Evolutionary conservation across 2,888 invertebrate genomes (phyloP).

Genomic region (Cylindroiulus punctatus): DNA sequence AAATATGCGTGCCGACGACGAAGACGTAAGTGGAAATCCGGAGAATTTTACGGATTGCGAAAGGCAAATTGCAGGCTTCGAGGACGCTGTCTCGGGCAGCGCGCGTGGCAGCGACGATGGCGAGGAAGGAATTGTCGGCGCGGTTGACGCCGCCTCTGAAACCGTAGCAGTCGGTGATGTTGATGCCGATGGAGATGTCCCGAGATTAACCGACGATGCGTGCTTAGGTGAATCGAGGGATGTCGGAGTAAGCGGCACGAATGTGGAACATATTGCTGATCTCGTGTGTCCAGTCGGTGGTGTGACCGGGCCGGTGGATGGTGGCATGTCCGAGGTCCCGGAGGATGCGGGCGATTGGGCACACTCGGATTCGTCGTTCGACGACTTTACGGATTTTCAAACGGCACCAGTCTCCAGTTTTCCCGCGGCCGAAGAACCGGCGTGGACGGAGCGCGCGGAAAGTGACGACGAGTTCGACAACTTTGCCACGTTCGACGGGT

Average conservation of each 20-base stretch:
- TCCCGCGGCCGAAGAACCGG: not conserved
- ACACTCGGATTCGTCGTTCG: slow-evolving; percentile 27
- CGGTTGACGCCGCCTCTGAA: not conserved
- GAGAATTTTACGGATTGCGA: too few relatives aligned
- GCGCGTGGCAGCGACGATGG: not conserved
- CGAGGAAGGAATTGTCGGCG: not conserved
- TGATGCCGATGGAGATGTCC: not conserved
- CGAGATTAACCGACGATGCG: too few relatives aligned
- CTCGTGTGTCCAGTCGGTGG: not conserved
- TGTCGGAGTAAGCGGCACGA: not conserved
- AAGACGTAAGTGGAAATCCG: too few relatives aligned
- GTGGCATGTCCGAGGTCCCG: not conserved
- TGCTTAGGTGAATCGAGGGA: not conserved
- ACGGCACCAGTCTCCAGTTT: not conserved
- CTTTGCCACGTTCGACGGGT: slow-evolving; percentile 26
- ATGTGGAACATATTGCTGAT: not conserved
- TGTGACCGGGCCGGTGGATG: not conserved
- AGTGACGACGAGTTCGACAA: slow-evolving; percentile 49
- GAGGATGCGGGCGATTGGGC: not conserved
- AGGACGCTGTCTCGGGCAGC: not conserved
- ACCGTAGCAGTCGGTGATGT: not conserved
- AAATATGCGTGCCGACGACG: too few relatives aligned
- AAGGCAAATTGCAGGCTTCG: too few relatives aligned
- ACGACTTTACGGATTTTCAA: slow-evolving; percentile 9
- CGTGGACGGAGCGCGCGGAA: not conserved